Evolutionary conservation across 2,797 vertebrate species (phyloP).

Genomic region (Muscicapa striata): DNA sequence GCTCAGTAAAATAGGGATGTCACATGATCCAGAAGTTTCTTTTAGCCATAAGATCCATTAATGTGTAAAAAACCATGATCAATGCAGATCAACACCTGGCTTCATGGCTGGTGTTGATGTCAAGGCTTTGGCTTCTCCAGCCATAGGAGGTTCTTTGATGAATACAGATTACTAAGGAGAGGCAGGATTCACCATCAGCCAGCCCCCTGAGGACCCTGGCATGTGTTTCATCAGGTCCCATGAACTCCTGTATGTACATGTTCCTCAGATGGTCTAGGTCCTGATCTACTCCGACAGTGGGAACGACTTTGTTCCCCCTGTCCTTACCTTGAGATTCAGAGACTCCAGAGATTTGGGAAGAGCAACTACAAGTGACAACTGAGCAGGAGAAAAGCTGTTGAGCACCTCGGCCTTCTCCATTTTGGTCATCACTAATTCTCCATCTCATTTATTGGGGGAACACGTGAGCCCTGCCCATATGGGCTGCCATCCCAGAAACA

Average conservation of each 20-base stretch:
- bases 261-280: not conserved
- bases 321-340: not conserved
- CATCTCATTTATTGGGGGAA: not conserved
- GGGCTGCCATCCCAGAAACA: not conserved
- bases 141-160: not conserved
- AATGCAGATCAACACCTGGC: not conserved
- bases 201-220: not conserved
- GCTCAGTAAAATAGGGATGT: not conserved
- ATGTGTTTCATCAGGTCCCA: not conserved
- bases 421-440: not conserved
- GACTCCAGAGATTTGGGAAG: not conserved
- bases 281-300: not conserved
- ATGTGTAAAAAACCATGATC: not conserved
- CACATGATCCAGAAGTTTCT: not conserved
- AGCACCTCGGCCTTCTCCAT: not conserved
- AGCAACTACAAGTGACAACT: not conserved
- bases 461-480: not conserved
- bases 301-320: not conserved
- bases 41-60: not conserved
- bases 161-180: not conserved
- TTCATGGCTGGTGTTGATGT: not conserved
- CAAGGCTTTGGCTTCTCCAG: not conserved
- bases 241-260: not conserved
- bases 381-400: not conserved
- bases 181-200: not conserved